Percentiles rank a stretch among this genome's conserved stretches.
Evolutionary conservation across 2,888 invertebrate species (phyloP).

Genomic region (Chaitophorus viminalis): DNA sequence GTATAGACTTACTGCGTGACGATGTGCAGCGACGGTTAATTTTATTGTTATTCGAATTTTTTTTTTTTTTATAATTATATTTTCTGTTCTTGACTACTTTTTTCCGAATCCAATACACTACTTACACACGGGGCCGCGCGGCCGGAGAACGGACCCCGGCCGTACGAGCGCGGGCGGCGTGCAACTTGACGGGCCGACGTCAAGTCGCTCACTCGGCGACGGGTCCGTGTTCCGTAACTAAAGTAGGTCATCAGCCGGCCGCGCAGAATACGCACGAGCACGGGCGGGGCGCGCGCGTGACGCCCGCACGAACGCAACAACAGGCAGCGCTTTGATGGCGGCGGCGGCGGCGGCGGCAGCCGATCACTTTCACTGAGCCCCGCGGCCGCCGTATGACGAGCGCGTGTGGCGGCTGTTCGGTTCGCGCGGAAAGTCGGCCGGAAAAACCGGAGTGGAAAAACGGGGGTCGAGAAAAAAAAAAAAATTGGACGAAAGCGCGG

Average conservation of each 20-base stretch:
- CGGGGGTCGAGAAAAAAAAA: too few relatives aligned
- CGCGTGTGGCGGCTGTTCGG: not conserved
- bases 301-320: slow-evolving; percentile 36
- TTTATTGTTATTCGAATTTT: not conserved
- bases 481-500: too few relatives aligned
- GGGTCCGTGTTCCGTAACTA: slow-evolving; percentile 5
- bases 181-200: slow-evolving; percentile 43
- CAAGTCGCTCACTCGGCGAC: slow-evolving; percentile 52
- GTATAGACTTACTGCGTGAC: not conserved
- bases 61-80: not conserved
- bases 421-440: not conserved
- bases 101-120: too few relatives aligned
- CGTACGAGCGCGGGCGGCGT: not conserved
- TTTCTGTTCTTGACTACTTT: too few relatives aligned
- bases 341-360: slow-evolving; percentile 64
- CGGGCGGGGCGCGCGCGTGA: slow-evolving; percentile 3
- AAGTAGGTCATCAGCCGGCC: slow-evolving; percentile 52
- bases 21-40: not conserved
- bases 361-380: slow-evolving; percentile 54
- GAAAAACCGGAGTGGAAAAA: not conserved
- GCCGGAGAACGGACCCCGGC: not conserved
- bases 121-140: too few relatives aligned
- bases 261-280: slow-evolving; percentile 30
- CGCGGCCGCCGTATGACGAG: not conserved
- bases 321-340: slow-evolving; percentile 64